Evolutionary conservation across 2,797 vertebrate species (phyloP).

Genomic region (Sebastes matsubarae): DNA sequence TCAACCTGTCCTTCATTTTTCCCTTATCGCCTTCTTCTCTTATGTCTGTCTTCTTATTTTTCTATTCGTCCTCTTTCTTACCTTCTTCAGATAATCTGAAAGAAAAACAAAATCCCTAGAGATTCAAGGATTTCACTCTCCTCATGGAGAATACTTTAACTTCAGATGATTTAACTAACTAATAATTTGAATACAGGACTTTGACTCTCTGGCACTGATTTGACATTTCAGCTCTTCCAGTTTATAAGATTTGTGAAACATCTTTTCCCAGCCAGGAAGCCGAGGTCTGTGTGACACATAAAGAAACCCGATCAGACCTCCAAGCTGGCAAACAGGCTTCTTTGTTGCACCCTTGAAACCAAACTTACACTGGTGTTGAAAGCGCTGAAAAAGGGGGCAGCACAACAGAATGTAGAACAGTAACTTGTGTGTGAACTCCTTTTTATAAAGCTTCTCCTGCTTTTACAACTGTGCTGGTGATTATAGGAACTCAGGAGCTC

Average conservation of each 20-base stretch:
- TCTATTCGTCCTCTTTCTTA: background rate
- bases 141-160: background rate
- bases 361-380: constrained; percentile 20
- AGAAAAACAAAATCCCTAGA: background rate
- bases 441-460: background rate
- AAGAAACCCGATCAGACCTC: constrained; percentile 33
- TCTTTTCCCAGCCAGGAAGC: background rate
- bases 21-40: background rate
- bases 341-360: constrained; percentile 43
- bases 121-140: background rate
- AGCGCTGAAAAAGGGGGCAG: constrained; percentile 1
- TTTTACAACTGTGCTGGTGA: constrained; percentile 29
- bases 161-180: background rate
- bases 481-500: constrained; percentile 16
- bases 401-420: constrained; percentile 17
- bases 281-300: constrained; percentile 8
- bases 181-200: background rate
- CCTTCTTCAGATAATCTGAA: background rate
- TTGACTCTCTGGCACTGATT: background rate
- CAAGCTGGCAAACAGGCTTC: constrained; percentile 18
- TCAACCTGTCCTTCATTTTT: background rate
- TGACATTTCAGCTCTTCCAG: background rate
- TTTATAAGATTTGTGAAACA: constrained; percentile 9
- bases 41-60: background rate
- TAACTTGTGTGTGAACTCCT: constrained; percentile 4